Conservation (phyloP, 2,113 vertebrate genomes). For the Synchiropus splendidus region DNA sequence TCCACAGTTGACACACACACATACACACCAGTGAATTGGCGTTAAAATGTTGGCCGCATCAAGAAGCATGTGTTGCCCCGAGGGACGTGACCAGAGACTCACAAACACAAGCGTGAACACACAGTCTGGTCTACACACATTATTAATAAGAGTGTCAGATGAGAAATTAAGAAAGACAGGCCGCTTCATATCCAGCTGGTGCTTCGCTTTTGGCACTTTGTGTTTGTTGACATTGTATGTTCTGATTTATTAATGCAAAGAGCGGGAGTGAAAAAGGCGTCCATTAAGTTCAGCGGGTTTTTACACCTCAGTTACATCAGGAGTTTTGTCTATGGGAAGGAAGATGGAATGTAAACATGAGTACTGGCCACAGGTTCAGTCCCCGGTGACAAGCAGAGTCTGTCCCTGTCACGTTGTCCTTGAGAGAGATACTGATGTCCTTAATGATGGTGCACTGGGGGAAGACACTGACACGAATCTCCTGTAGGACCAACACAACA, state of each 20-base stretch:
- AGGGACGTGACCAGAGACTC: slow-evolving; percentile 29
- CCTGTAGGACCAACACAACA: slow-evolving; percentile 1
- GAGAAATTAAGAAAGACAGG: slow-evolving; percentile 46
- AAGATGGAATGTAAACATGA: slow-evolving; percentile 31
- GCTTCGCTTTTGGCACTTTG: slow-evolving; percentile 9
- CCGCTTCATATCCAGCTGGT: slow-evolving; percentile 41
- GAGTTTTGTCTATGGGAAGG: slow-evolving; percentile 4
- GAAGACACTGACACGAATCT: slow-evolving; percentile 18
- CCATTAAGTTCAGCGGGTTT: too few relatives aligned
- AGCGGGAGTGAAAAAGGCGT: background rate
- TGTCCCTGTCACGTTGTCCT: slow-evolving; percentile 43
- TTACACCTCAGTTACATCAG: slow-evolving; percentile 1
- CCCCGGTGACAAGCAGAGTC: slow-evolving; percentile 32
- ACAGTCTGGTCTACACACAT: too few relatives aligned
- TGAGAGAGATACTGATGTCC: slow-evolving; percentile 35
- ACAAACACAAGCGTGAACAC: background rate
- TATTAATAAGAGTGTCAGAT: slow-evolving; percentile 8
- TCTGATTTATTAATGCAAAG: slow-evolving; percentile 13
- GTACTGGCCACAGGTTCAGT: slow-evolving; percentile 40
- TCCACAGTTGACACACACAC: slow-evolving; percentile 5
- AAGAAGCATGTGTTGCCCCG: slow-evolving; percentile 47
- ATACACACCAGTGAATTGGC: slow-evolving; percentile 15
- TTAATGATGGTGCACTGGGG: slow-evolving; percentile 26
- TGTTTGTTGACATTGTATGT: background rate
- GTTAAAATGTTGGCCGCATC: slow-evolving; percentile 30